These are phyloP conservation scores for Takifugu rubripes DNA, from an alignment of 2,797 vertebrate genomes.

Conservation along the genomic window DNA sequence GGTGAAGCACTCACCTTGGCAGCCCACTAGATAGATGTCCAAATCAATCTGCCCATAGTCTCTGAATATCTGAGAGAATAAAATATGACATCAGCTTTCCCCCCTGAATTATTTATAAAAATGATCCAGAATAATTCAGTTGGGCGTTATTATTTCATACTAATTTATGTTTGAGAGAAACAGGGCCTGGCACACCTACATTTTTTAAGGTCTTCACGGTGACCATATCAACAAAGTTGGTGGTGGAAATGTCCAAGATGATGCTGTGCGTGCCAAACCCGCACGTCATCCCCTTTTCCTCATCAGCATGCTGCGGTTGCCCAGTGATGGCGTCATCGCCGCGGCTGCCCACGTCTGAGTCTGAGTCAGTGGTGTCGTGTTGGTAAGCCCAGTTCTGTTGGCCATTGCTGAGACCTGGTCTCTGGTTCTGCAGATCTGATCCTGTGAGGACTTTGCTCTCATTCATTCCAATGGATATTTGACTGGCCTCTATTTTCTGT, in stretches of 20 bases:
- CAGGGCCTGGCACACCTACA: constrained; percentile 44
- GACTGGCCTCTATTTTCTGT: not conserved
- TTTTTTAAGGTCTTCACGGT: constrained; percentile 69
- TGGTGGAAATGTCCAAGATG: constrained; percentile 83
- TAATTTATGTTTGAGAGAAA: not conserved
- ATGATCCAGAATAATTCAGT: not conserved
- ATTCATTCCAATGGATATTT: constrained; percentile 10
- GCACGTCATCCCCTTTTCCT: constrained; percentile 2
- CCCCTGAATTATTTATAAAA: not conserved
- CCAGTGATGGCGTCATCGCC: constrained; percentile 16
- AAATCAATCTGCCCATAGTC: constrained; percentile 87
- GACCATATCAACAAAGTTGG: constrained; percentile 81
- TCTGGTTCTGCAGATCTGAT: constrained; percentile 8
- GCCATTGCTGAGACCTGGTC: constrained; percentile 17
- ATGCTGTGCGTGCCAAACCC: constrained; percentile 70
- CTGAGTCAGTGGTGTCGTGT: constrained; percentile 37
- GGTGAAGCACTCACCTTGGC: constrained; percentile 76
- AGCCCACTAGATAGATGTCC: constrained; percentile 81
- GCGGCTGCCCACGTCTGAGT: constrained; percentile 14
- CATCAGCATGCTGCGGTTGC: not conserved
- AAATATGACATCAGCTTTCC: not conserved
- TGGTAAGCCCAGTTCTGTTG: constrained; percentile 58
- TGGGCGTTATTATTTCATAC: not conserved
- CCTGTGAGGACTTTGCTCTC: constrained; percentile 7
- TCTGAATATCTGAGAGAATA: constrained; percentile 79